Evolutionary conservation across 2,113 vertebrate genomes (phyloP).

Genomic region (Saimiri boliviensis): DNA sequence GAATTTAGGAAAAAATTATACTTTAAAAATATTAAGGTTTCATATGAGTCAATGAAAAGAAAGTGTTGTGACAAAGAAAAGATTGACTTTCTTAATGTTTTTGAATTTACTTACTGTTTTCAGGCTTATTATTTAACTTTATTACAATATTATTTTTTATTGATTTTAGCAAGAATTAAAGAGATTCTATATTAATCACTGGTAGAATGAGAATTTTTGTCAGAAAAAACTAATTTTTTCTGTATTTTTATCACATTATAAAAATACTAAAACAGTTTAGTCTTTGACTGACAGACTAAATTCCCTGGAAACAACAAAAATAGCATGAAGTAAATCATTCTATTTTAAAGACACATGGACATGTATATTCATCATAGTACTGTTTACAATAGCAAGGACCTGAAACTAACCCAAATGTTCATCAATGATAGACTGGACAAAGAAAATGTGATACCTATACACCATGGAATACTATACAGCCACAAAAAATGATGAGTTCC

Average conservation of each 20-base stretch:
- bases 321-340: neutral
- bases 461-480: no score
- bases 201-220: neutral
- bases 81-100: neutral
- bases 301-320: neutral
- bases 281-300: neutral
- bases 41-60: neutral
- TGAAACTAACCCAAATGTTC: no score
- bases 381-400: no score
- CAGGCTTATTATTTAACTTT: neutral
- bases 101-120: neutral
- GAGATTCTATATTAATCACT: neutral
- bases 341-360: no score
- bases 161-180: neutral
- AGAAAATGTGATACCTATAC: no score
- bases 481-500: no score
- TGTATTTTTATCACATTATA: neutral
- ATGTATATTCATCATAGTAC: no score
- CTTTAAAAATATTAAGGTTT: neutral
- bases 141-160: neutral
- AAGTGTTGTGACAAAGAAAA: neutral
- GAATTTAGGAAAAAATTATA: neutral
- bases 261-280: neutral
- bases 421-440: no score
- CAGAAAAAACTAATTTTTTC: neutral